phyloP scores from a whole-genome alignment of 2,113 vertebrate species.

The Aegotheles bennettii region DNA sequence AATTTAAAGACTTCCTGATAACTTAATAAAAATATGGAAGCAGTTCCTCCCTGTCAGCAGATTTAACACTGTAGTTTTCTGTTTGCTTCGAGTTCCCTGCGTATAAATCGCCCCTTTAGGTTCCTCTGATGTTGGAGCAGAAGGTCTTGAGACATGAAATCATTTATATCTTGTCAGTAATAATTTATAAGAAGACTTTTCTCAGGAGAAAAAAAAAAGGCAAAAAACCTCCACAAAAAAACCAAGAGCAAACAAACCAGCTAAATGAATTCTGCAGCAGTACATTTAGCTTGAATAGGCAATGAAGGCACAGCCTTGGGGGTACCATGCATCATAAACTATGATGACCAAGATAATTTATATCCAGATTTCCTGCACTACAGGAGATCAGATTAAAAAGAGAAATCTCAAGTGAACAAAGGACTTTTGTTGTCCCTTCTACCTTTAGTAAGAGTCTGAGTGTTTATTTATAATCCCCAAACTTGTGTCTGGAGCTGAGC shows the following conservation, averaged over 20 bases:
- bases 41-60: not conserved
- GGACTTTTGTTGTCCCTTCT: not conserved
- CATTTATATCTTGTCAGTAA: not conserved
- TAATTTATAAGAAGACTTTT: not conserved
- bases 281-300: not conserved
- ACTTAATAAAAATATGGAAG: conserved; percentile 28
- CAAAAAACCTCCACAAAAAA: not conserved
- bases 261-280: conserved; percentile 13
- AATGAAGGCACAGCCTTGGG: not conserved
- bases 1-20: conserved; percentile 32
- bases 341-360: conserved; percentile 8
- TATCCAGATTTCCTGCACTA: not conserved
- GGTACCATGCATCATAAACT: not conserved
- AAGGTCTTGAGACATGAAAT: not conserved
- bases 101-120: not conserved
- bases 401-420: not conserved
- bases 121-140: not conserved
- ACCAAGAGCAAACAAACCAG: not conserved
- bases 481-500: not conserved
- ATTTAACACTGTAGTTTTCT: not conserved
- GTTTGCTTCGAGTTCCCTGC: not conserved
- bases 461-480: not conserved
- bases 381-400: not conserved
- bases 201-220: not conserved
- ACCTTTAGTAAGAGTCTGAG: not conserved